These are phyloP conservation scores for Polyommatus iphigenia DNA, from an alignment of 2,888 invertebrate genomes.

Conservation along the genomic window DNA sequence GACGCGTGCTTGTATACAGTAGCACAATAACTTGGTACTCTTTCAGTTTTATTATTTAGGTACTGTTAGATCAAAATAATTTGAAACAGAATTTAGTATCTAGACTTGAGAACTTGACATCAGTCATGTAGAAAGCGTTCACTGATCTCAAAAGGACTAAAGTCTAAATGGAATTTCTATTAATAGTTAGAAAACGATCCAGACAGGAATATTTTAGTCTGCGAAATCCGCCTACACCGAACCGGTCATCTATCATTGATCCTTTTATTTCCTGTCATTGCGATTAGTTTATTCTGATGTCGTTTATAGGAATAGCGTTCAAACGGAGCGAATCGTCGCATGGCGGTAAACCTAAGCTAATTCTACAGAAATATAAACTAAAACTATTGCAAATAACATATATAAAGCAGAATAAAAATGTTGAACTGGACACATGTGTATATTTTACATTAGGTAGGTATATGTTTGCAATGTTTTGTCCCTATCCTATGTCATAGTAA, in stretches of 20 bases:
- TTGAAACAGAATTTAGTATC: too few relatives aligned
- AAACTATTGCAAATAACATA: too few relatives aligned
- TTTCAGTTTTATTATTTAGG: too few relatives aligned
- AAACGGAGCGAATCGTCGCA: not conserved
- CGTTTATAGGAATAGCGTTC: not conserved
- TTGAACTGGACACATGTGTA: too few relatives aligned
- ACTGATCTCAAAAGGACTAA: slow-evolving; percentile 18
- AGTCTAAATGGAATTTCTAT: slow-evolving; percentile 23
- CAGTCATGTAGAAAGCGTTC: not conserved
- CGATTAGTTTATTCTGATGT: slow-evolving; percentile 17
- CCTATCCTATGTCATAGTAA: too few relatives aligned
- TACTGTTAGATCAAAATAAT: too few relatives aligned
- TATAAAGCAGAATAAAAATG: too few relatives aligned
- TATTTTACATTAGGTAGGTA: too few relatives aligned
- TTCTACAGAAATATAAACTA: not conserved
- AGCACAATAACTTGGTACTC: too few relatives aligned
- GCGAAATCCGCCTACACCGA: slow-evolving; percentile 34
- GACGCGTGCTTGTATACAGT: too few relatives aligned
- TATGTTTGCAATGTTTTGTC: too few relatives aligned
- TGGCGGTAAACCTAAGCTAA: not conserved
- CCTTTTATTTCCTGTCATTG: slow-evolving; percentile 29
- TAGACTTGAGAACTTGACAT: too few relatives aligned
- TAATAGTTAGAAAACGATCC: slow-evolving; percentile 27
- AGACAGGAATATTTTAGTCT: slow-evolving; percentile 35
- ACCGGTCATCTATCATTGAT: slow-evolving; percentile 31